A percentile compares a stretch with the other conserved stretches of the same genome.
Evolutionary conservation across 2,888 invertebrate species (phyloP).

Genomic region (Drosophila neutralis): DNA sequence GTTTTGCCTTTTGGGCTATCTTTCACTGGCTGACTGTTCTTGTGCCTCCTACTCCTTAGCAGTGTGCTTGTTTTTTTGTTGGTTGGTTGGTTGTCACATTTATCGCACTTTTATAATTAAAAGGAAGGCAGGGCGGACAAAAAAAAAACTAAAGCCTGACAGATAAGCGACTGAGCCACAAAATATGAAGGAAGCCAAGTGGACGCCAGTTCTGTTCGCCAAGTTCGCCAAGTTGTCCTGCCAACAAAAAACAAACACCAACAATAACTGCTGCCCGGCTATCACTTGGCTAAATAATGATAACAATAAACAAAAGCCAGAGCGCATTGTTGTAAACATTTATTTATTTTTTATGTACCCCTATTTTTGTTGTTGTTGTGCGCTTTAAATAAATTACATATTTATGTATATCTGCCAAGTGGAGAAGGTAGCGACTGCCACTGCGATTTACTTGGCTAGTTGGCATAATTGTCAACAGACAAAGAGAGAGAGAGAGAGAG

Average conservation of each 20-base stretch:
- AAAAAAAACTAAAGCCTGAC: constrained; percentile 40
- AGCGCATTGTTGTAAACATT: constrained; percentile 66
- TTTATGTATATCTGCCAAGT: constrained; percentile 66
- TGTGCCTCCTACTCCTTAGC: neutral
- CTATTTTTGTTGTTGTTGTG: constrained; percentile 54
- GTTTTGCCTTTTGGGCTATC: constrained; percentile 48
- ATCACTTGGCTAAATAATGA: constrained; percentile 80
- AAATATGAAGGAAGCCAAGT: constrained; percentile 42
- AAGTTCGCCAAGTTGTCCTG: constrained; percentile 6
- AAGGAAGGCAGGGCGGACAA: constrained; percentile 35
- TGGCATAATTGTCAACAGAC: constrained; percentile 68
- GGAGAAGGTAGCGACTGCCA: neutral
- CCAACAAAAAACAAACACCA: constrained; percentile 15
- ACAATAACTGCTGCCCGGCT: constrained; percentile 40
- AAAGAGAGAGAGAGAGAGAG: neutral
- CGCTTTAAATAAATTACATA: constrained; percentile 78
- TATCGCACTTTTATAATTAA: constrained; percentile 79
- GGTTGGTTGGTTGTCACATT: constrained; percentile 67
- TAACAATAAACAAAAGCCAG: constrained; percentile 76
- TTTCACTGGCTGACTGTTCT: constrained; percentile 36
- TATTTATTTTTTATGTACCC: constrained; percentile 37
- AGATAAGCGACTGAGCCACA: constrained; percentile 51
- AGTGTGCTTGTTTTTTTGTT: constrained; percentile 21
- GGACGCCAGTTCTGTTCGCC: constrained; percentile 5
- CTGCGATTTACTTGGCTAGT: constrained; percentile 59